Conservation (phyloP, 2,888 invertebrate species). For the Lacanobia oleracea region DNA sequence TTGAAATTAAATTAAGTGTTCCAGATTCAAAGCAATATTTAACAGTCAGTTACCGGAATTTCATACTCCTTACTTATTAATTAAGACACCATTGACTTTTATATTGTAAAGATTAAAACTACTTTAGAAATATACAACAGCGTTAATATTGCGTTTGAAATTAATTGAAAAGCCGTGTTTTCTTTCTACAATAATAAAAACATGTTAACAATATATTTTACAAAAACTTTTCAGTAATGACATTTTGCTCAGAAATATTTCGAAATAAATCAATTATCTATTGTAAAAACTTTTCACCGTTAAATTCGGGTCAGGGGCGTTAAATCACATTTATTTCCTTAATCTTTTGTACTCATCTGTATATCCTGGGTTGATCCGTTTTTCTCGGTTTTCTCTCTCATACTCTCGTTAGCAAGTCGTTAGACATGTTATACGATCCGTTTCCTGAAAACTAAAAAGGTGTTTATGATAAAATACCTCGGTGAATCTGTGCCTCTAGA, state of each 20-base stretch:
- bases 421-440: conserved; percentile 57
- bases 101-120: background rate
- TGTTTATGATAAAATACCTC: conserved; percentile 38
- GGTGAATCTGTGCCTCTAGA: conserved; percentile 7
- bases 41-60: background rate
- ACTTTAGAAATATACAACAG: background rate
- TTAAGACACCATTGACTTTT: background rate
- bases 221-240: conserved; percentile 10
- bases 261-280: conserved; percentile 51
- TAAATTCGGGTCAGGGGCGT: conserved; percentile 43
- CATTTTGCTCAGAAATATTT: conserved; percentile 25
- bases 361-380: conserved; percentile 46
- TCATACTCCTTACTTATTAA: background rate
- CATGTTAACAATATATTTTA: background rate
- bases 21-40: background rate
- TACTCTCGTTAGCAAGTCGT: conserved; percentile 57
- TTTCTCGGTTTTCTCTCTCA: conserved; percentile 49
- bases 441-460: conserved; percentile 53
- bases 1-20: no score
- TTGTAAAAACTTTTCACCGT: conserved; percentile 47
- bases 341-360: conserved; percentile 56
- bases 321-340: conserved; percentile 56
- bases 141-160: background rate
- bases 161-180: background rate
- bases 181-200: background rate